Evolutionary conservation across 2,888 invertebrate genomes (phyloP).

Genomic region (Mechanitis mazaeus): DNA sequence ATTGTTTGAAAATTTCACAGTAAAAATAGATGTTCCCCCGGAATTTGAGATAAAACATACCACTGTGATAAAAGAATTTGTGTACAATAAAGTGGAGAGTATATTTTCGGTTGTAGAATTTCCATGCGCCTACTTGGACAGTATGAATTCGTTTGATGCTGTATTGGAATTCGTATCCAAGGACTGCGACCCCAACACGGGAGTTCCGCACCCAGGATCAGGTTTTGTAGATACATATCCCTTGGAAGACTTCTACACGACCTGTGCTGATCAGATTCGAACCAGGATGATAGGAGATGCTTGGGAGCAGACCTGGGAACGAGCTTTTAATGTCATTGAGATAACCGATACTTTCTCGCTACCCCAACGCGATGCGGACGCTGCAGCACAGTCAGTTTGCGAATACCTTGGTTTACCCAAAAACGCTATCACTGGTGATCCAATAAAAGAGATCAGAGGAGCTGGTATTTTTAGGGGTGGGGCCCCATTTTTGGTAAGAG

Average conservation of each 20-base stretch:
- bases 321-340: slow-evolving; percentile 81
- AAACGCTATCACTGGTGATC: slow-evolving; percentile 53
- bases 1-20: slow-evolving; percentile 92
- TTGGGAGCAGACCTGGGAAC: slow-evolving; percentile 85
- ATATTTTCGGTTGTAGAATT: slow-evolving; percentile 89
- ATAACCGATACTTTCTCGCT: slow-evolving; percentile 95
- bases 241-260: slow-evolving; percentile 85
- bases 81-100: slow-evolving; percentile 91
- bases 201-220: slow-evolving; percentile 95
- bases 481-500: slow-evolving; percentile 90
- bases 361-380: slow-evolving; percentile 68
- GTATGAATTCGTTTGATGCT: slow-evolving; percentile 89
- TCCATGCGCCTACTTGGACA: slow-evolving; percentile 73
- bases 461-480: slow-evolving; percentile 93
- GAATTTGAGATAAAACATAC: slow-evolving; percentile 85
- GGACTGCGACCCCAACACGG: slow-evolving; percentile 97
- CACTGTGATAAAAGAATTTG: slow-evolving; percentile 84
- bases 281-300: slow-evolving; percentile 52
- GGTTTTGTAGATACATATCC: slow-evolving; percentile 97
- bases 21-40: slow-evolving; percentile 90
- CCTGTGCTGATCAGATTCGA: slow-evolving; percentile 60
- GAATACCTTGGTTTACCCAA: slow-evolving; percentile 60
- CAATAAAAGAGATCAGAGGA: slow-evolving; percentile 63
- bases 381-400: slow-evolving; percentile 62
- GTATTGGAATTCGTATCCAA: slow-evolving; percentile 95